Evolutionary conservation across 1,140 invertebrate genomes (phyloP).

Genomic region (Adoxophyes honmai): DNA sequence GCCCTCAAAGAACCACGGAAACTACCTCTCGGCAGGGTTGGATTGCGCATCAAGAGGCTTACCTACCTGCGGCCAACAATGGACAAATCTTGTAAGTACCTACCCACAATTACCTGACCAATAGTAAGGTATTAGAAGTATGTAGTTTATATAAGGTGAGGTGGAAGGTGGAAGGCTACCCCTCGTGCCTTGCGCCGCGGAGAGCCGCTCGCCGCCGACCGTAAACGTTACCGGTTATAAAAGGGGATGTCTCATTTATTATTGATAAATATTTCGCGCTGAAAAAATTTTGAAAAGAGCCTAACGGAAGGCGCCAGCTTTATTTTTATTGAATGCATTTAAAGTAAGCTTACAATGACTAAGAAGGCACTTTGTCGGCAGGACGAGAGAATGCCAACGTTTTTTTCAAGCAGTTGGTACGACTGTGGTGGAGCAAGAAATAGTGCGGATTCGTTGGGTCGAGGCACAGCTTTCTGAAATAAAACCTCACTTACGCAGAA

Average conservation of each 20-base stretch:
- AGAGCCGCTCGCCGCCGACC: too few relatives aligned
- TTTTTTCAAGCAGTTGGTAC: constrained; percentile 26
- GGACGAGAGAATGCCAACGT: constrained; percentile 8
- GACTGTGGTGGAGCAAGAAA: constrained; percentile 45
- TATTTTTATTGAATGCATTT: constrained; percentile 57
- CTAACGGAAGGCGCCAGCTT: constrained; percentile 69
- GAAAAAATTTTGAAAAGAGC: constrained; percentile 47
- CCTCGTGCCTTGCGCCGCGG: too few relatives aligned
- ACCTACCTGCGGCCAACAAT: too few relatives aligned
- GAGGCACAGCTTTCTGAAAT: not conserved
- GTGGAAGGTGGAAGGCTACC: too few relatives aligned
- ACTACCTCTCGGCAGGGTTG: too few relatives aligned
- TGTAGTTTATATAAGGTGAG: too few relatives aligned
- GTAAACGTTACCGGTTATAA: constrained; percentile 56
- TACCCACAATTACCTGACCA: constrained; percentile 34
- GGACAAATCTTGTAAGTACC: too few relatives aligned
- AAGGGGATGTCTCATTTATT: constrained; percentile 75
- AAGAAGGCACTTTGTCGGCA: constrained; percentile 48
- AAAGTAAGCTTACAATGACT: constrained; percentile 30
- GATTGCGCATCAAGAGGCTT: too few relatives aligned
- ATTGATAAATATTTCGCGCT: constrained; percentile 73
- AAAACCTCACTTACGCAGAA: too few relatives aligned
- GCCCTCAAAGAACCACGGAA: too few relatives aligned
- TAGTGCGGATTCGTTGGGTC: constrained; percentile 32
- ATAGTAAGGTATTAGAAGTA: too few relatives aligned